Conservation (phyloP, 2,113 vertebrate species). For the Eulacestoma nigropectus region DNA sequence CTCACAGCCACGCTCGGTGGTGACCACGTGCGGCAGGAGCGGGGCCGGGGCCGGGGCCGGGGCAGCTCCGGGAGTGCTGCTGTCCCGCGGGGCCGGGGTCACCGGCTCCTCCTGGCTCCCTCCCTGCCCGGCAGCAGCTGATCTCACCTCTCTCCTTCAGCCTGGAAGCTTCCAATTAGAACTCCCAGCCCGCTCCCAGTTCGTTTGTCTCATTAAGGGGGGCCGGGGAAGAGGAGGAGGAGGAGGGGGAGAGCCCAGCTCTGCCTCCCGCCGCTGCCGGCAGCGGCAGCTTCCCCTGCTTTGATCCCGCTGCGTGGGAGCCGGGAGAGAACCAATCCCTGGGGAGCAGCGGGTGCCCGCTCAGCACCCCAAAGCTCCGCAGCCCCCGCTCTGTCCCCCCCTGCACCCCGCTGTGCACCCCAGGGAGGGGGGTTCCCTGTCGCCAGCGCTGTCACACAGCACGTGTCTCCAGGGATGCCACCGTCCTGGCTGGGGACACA, state of each 20-base stretch:
- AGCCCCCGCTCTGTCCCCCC: fast-evolving
- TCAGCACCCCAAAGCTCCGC: not conserved
- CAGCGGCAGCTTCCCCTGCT: not conserved
- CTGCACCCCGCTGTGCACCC: fast-evolving
- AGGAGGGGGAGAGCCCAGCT: not conserved
- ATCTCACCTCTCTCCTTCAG: not conserved
- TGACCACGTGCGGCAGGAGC: fast-evolving
- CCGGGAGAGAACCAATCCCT: not conserved
- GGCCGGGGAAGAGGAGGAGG: not conserved
- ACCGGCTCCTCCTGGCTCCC: not conserved
- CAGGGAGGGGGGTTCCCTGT: not conserved
- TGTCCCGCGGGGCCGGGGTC: not conserved
- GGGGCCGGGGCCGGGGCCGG: fast-evolving
- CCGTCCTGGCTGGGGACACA: not conserved
- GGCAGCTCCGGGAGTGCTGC: not conserved
- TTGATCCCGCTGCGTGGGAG: not conserved
- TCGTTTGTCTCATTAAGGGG: not conserved
- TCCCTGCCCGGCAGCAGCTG: not conserved
- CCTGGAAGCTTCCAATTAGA: conserved; percentile 30
- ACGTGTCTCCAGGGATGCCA: fast-evolving
- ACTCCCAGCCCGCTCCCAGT: not conserved
- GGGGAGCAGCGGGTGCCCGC: not conserved
- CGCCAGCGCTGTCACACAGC: not conserved
- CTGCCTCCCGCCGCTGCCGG: not conserved
- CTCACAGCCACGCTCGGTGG: not conserved